phyloP scores from a whole-genome alignment of 2,797 vertebrate genomes.

The Catharus ustulatus region DNA sequence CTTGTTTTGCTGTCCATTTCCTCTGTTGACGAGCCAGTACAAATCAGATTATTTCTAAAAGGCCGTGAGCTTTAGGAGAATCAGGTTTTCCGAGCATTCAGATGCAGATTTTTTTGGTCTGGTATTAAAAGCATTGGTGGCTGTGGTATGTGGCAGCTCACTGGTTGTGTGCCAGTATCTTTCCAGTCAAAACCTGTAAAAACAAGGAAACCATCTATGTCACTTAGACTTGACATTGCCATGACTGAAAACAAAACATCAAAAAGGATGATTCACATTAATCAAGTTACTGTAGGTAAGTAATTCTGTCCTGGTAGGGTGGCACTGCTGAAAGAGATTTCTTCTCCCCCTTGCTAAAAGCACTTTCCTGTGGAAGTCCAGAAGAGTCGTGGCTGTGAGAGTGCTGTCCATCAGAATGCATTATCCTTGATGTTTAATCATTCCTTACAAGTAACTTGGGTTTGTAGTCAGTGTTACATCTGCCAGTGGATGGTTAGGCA shows the following conservation, averaged over 20 bases:
- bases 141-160: background rate
- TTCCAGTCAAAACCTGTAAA: constrained; percentile 4
- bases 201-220: background rate
- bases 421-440: constrained; percentile 33
- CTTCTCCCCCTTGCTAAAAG: background rate
- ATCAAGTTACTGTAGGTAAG: background rate
- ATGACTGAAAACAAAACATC: constrained; percentile 2
- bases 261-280: background rate
- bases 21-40: background rate
- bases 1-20: constrained; percentile 50
- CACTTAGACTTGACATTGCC: background rate
- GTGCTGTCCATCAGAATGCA: background rate
- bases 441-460: constrained; percentile 3
- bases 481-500: constrained; percentile 44
- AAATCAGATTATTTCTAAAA: constrained; percentile 44
- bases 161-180: background rate
- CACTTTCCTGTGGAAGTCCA: background rate
- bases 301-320: background rate
- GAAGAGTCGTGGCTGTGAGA: background rate
- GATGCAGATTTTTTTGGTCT: background rate
- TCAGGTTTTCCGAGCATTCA: background rate
- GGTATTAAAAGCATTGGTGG: background rate
- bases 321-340: background rate
- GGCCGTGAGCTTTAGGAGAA: background rate
- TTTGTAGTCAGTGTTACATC: constrained; percentile 15